Conservation (phyloP, 2,888 invertebrate genomes). For the Actias luna region DNA sequence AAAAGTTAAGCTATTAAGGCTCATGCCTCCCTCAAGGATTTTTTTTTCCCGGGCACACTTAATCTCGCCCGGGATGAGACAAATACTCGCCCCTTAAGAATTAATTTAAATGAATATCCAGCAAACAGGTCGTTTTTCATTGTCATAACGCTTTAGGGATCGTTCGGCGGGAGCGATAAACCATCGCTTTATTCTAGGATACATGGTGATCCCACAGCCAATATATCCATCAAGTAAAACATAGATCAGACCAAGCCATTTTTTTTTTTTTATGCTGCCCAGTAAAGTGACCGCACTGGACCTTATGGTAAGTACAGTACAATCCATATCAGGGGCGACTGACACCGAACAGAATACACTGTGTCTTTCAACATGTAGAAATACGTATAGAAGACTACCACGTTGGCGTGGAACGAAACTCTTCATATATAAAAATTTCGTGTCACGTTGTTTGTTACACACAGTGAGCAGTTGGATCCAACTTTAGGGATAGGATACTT, state of each 20-base stretch:
- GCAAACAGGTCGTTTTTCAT: slow-evolving; percentile 56
- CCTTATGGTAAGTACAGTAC: no score
- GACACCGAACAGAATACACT: no score
- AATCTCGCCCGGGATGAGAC: slow-evolving; percentile 47
- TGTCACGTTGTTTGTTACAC: no score
- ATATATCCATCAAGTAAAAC: neutral
- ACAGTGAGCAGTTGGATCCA: no score
- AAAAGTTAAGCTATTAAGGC: slow-evolving; percentile 79
- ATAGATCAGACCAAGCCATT: neutral
- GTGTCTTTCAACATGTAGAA: no score
- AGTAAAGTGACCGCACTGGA: no score
- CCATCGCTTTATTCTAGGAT: neutral
- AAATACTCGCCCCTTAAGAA: slow-evolving; percentile 63
- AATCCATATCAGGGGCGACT: no score
- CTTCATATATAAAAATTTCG: no score
- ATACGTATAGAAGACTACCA: no score
- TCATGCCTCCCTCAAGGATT: slow-evolving; percentile 18
- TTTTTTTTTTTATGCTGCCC: no score
- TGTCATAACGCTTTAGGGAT: slow-evolving; percentile 44
- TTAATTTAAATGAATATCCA: slow-evolving; percentile 56
- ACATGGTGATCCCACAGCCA: neutral
- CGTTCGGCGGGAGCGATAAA: neutral
- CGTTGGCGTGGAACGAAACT: no score
- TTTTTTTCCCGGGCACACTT: slow-evolving; percentile 50
- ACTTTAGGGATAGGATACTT: no score